Evolutionary conservation across 2,113 vertebrate species (phyloP), one percentile per base, ranked within the genome.

Genomic region (Pterocles orientalis): DNA sequence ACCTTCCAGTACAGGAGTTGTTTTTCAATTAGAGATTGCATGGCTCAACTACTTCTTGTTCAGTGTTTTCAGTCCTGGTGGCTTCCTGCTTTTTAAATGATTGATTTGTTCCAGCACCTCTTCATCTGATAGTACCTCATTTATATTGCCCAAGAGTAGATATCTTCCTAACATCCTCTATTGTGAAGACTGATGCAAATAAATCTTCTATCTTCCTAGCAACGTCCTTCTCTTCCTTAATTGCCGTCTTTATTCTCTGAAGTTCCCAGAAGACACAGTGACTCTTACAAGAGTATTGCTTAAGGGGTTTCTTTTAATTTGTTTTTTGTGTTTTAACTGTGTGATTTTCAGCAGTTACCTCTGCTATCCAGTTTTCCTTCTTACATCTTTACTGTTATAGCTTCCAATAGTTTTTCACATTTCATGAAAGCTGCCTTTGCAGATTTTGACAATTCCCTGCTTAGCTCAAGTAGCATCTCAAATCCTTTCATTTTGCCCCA

Each of bases 111-210:
- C 64, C 90, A 93, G 65, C 75, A 90, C 76, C 24, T 95, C 90
- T 94, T 96, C 82, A 96, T 90, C 90, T 95, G 92, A 95, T 93
- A 88, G 51, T 78, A 73, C 82, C 92, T 93, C 71, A 93, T 96
- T 94, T 93, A 96, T 94, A 96, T 96, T 96, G 93, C 88, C 47
- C 53, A 73, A 41, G 69, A 90, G 73, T 69, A 85, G 70, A 19
- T 91, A 94, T 89, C 86, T 90, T 31, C 65, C 34, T 92, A 92
- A 53, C 56, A 91, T 92, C 39, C 86, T 86, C 51, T 95, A 8
- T 77, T 94, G 85, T 88, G 56, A 88, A 81, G 51, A 71, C 64
- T 68, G 85, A 90, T 92, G 43, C 41, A 86, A 94, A 96, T 96
- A 96, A 96, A 95, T 96, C 85, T 91, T 92, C 68, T 83, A 2